A percentile compares a stretch with the other conserved stretches of the same genome.
These are phyloP conservation scores for Petrophora chlorosata DNA, from an alignment of 2,888 invertebrate genomes.

Conservation along the genomic window DNA sequence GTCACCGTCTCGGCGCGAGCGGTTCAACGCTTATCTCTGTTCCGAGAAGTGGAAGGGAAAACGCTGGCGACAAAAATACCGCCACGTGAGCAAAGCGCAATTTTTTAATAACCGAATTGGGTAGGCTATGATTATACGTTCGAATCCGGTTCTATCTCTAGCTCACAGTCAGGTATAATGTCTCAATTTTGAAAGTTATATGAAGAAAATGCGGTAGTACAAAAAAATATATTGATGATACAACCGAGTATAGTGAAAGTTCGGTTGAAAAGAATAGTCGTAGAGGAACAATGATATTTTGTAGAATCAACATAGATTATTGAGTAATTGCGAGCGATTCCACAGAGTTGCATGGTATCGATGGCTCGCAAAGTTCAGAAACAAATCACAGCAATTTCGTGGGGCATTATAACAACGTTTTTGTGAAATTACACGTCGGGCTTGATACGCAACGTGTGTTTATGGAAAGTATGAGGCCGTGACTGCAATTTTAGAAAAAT, in stretches of 20 bases:
- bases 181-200: constrained; percentile 21
- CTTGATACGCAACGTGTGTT: constrained; percentile 63
- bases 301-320: constrained; percentile 69
- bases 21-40: constrained; percentile 55
- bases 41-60: constrained; percentile 62
- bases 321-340: constrained; percentile 70
- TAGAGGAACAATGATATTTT: constrained; percentile 48
- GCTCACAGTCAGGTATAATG: constrained; percentile 25
- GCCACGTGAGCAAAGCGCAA: constrained; percentile 42
- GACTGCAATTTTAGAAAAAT: constrained; percentile 49
- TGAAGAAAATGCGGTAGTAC: constrained; percentile 12
- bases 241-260: constrained; percentile 45
- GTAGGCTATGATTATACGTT: constrained; percentile 28
- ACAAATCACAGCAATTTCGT: constrained; percentile 76
- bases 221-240: constrained; percentile 8
- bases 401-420: constrained; percentile 72
- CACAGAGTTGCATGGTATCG: constrained; percentile 51
- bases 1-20: constrained; percentile 50
- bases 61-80: constrained; percentile 48
- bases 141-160: constrained; percentile 25
- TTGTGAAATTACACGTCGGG: constrained; percentile 71
- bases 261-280: constrained; percentile 37
- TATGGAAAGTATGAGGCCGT: constrained; percentile 61
- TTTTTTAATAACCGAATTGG: constrained; percentile 46
- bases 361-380: constrained; percentile 62